Conservation (phyloP, 2,888 invertebrate genomes). For the Tetragnatha montana region DNA sequence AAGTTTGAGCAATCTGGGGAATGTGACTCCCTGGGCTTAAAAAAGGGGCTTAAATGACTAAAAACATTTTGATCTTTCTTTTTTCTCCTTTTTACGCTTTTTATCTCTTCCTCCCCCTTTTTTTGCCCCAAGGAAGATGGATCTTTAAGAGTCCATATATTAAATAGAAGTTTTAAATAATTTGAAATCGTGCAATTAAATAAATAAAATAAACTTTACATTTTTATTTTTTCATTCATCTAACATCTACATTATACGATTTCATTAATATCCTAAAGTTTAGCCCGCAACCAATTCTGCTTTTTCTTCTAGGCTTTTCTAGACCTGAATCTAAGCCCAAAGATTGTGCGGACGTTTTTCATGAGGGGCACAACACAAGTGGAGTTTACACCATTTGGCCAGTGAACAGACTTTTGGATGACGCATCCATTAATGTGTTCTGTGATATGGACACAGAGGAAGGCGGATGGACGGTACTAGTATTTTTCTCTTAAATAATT, state of each 20-base stretch:
- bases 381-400: constrained; percentile 15
- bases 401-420: background rate
- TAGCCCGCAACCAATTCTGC: background rate
- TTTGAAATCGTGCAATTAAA: background rate
- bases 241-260: no score
- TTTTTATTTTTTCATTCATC: no score
- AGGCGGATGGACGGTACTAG: constrained; percentile 22
- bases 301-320: background rate
- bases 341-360: background rate
- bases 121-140: no score
- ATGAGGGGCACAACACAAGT: background rate
- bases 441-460: constrained; percentile 21
- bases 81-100: no score
- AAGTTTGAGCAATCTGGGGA: no score
- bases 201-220: no score
- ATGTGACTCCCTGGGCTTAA: no score
- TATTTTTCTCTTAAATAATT: background rate
- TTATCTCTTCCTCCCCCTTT: no score
- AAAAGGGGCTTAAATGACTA: no score
- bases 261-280: no score
- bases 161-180: no score
- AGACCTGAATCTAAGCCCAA: background rate
- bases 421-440: background rate
- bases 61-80: no score
- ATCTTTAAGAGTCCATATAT: background rate